Conservation (phyloP, 2,888 invertebrate species). For the Amblyjoppa fuscipennis region DNA sequence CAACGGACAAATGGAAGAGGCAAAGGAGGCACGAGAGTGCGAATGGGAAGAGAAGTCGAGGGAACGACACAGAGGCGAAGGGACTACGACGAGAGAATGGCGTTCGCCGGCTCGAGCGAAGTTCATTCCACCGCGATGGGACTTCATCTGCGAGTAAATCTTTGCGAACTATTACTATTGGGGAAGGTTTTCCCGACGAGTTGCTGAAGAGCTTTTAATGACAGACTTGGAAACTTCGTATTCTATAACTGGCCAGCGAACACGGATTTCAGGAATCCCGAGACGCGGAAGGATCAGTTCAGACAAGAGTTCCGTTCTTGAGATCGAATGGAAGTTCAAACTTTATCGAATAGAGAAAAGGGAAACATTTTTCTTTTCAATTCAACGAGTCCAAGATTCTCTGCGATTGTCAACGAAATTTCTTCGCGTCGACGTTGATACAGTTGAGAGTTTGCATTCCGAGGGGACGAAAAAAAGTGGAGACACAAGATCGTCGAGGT, state of each 20-base stretch:
- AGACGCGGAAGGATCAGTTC: too few species aligned
- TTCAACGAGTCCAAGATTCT: neutral
- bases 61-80: conserved; percentile 38
- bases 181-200: neutral
- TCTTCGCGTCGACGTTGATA: neutral
- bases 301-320: too few species aligned
- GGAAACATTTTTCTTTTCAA: too few species aligned
- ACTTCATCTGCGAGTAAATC: neutral
- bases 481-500: conserved; percentile 70
- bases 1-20: conserved; percentile 54
- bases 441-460: neutral
- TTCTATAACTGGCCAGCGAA: neutral
- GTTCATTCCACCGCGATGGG: conserved; percentile 2
- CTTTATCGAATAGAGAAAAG: too few species aligned
- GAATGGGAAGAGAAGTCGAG: conserved; percentile 45
- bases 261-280: neutral
- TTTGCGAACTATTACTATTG: neutral
- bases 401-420: neutral
- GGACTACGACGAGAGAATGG: conserved; percentile 42
- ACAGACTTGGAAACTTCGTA: neutral
- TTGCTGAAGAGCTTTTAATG: neutral
- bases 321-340: too few species aligned
- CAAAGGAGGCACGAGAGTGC: conserved; percentile 43
- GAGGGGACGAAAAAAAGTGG: conserved; percentile 33
- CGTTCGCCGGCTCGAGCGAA: conserved; percentile 21